phyloP scores from a whole-genome alignment of 2,113 vertebrate genomes.

The Ellobius talpinus region DNA sequence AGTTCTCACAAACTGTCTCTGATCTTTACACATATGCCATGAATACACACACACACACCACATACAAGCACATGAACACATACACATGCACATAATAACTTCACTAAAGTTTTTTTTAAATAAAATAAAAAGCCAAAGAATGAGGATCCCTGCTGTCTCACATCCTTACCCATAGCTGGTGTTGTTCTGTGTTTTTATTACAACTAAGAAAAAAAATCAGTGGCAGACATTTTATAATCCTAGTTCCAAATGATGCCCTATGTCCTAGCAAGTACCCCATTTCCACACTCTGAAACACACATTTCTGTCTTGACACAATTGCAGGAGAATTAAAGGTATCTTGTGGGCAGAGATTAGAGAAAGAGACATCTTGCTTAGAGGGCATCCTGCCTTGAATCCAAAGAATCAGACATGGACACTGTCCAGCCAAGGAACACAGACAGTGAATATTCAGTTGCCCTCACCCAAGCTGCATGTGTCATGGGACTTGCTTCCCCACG shows the following conservation, averaged over 20 bases:
- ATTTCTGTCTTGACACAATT: not conserved
- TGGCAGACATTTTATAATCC: not conserved
- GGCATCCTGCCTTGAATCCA: not conserved
- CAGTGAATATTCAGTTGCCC: not conserved
- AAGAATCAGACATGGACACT: slow-evolving; percentile 14
- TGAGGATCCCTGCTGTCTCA: not conserved
- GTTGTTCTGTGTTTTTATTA: not conserved
- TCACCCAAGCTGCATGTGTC: not conserved
- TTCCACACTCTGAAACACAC: not conserved
- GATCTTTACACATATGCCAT: not conserved
- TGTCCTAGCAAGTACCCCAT: not conserved
- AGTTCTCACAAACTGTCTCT: not conserved
- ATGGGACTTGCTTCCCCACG: not conserved
- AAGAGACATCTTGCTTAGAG: not conserved
- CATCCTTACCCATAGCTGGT: not conserved
- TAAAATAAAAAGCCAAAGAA: not conserved
- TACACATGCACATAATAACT: not conserved
- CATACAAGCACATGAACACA: not conserved
- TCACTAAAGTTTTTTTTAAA: not conserved
- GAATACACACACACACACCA: not conserved
- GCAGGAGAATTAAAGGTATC: not conserved
- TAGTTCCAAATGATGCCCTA: not conserved
- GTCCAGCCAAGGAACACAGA: not conserved
- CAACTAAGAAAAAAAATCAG: not conserved
- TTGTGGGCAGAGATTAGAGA: not conserved